Base-by-base conservation (phyloP, 2,797 vertebrate species). In the Syndactyla subalaris region DNA sequence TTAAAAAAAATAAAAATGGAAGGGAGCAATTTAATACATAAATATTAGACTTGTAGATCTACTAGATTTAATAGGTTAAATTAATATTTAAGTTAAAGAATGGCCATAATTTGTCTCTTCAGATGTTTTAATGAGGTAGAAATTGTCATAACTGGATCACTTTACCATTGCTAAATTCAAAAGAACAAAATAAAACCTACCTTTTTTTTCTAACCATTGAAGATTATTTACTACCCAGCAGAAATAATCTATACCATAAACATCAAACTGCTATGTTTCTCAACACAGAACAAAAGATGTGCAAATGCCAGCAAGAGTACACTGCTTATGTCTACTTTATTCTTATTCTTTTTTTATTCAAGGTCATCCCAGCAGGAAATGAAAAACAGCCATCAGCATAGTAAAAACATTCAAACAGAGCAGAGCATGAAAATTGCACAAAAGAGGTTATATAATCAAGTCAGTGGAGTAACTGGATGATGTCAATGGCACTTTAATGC, bases 331-430 rank as follows among this genome's bases (percentile, higher is more conserved):
- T 96, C 96, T 97, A 96, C 91, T 97, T 97, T 96, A 97, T 96
- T 92, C 96, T 96, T 96, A 97, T 29, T 96, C 92, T 94, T 95
- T 94, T 97, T 96, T 96, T 78, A 96, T 97, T 97, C 95, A 97
- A 96, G 95, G 97, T 96, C 96, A 97, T 89, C 95, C 92, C 91
- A 97, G 93, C 96, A 97, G 96, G 94, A 97, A 98, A 98, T 97
- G 96, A 96, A 97, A 97, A 97, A 96, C 95, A 97, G 93, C 88
- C 95, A 97, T 95, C 91, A 96, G 95, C 88, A 94, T 58, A 95
- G 94, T 85, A 96, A 97, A 97, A 97, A 97, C 96, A 96, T 97
- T 97, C 94, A 96, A 97, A 96, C 94, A 95, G 97, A 95, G 92
- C 88, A 97, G 96, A 97, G 96, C 95, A 97, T 97, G 96, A 97